A percentile compares a stretch with the other conserved stretches of the same genome.
These are phyloP conservation scores for Anguilla anguilla DNA, from an alignment of 2,797 vertebrate genomes.

Conservation along the genomic window DNA sequence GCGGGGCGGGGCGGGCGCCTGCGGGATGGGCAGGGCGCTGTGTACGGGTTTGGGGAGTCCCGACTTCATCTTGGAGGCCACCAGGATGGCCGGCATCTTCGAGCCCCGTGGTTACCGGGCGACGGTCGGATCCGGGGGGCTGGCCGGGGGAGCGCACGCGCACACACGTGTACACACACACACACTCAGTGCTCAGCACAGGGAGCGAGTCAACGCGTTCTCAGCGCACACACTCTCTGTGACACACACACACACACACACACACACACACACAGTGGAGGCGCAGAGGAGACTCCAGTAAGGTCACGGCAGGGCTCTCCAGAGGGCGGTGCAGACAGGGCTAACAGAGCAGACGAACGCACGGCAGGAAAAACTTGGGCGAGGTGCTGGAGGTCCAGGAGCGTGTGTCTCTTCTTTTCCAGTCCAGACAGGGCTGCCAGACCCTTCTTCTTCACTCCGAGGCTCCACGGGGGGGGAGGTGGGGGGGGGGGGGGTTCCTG, in stretches of 20 bases:
- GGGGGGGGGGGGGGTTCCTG: too few relatives aligned
- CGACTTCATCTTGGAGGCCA: constrained; percentile 95
- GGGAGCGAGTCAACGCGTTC: neutral
- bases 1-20: constrained; percentile 75
- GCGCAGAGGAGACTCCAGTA: neutral
- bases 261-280: neutral
- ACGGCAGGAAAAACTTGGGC: too few relatives aligned
- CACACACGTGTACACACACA: neutral
- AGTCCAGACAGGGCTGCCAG: constrained; percentile 37
- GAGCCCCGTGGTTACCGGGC: constrained; percentile 65
- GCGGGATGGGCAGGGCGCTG: constrained; percentile 90
- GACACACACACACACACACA: neutral
- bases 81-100: constrained; percentile 97
- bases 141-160: constrained; percentile 42
- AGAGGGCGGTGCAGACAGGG: neutral
- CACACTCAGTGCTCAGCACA: neutral
- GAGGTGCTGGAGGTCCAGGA: too few relatives aligned
- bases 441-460: neutral
- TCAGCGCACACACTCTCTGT: neutral
- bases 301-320: constrained; percentile 51
- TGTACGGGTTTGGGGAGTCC: constrained; percentile 95
- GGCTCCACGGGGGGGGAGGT: neutral
- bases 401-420: too few relatives aligned
- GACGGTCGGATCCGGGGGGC: constrained; percentile 54
- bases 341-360: too few relatives aligned